These are phyloP conservation scores for Boleophthalmus pectinirostris DNA, from an alignment of 2,113 vertebrate species.

Conservation along the genomic window DNA sequence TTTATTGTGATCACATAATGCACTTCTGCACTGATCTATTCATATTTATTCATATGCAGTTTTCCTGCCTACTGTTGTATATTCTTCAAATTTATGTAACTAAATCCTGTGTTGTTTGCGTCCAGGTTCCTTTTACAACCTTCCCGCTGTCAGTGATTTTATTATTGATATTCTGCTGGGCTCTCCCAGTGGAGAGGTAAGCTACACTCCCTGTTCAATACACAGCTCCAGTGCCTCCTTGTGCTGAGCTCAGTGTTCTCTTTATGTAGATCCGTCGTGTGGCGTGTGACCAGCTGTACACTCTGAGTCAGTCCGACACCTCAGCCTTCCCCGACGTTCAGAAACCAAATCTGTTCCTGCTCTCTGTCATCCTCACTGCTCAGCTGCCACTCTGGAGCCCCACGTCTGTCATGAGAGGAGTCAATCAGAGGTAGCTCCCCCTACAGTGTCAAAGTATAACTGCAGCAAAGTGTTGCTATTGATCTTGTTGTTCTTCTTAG, in stretches of 20 bases:
- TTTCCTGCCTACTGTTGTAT: background rate
- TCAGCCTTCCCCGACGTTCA: conserved; percentile 90
- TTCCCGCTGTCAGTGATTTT: conserved; percentile 94
- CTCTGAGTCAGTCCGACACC: conserved; percentile 94
- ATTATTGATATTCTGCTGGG: conserved; percentile 96
- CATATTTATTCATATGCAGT: background rate
- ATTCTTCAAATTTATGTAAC: background rate
- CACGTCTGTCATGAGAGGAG: conserved; percentile 96
- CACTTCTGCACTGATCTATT: background rate
- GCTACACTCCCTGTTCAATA: conserved; percentile 7
- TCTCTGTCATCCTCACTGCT: conserved; percentile 89
- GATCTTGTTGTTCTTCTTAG: conserved; percentile 58
- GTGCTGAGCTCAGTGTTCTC: background rate
- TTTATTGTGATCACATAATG: background rate
- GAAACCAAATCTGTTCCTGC: conserved; percentile 94
- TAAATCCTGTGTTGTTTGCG: conserved; percentile 37
- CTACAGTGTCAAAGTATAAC: background rate
- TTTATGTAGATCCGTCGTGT: conserved; percentile 88
- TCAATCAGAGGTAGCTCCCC: conserved; percentile 88
- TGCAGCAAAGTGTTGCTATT: background rate
- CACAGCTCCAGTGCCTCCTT: background rate
- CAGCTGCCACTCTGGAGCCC: conserved; percentile 98
- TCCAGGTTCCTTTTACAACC: conserved; percentile 92
- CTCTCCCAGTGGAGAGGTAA: conserved; percentile 94
- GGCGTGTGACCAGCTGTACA: conserved; percentile 96